These are phyloP conservation scores for Luperina testacea DNA, from an alignment of 2,888 invertebrate genomes.

Conservation along the genomic window DNA sequence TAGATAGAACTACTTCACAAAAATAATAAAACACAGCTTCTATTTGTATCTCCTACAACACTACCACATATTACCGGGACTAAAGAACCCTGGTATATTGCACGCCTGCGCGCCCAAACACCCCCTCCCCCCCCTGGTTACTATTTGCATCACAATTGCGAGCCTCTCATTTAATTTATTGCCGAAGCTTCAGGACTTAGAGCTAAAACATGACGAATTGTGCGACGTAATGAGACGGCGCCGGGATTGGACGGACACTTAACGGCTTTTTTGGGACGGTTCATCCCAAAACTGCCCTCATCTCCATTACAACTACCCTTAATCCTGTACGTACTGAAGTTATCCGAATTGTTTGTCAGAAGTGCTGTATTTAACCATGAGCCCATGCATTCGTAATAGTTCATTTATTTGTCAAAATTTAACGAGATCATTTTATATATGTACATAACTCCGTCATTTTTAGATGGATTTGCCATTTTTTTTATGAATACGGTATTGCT, in stretches of 20 bases:
- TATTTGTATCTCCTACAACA: neutral
- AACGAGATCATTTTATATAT: too few relatives aligned
- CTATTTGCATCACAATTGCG: conserved; percentile 62
- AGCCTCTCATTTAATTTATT: conserved; percentile 54
- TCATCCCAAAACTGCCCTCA: neutral
- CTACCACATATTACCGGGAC: neutral
- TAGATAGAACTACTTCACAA: neutral
- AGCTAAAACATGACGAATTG: conserved; percentile 15
- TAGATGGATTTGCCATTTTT: too few relatives aligned
- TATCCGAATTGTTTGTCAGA: neutral
- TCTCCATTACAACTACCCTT: neutral
- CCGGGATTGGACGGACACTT: neutral
- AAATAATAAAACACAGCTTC: neutral
- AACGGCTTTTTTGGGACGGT: neutral
- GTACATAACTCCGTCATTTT: too few relatives aligned
- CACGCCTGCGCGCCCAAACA: neutral
- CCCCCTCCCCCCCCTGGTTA: neutral
- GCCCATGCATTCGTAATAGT: neutral
- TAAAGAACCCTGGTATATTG: conserved; percentile 4
- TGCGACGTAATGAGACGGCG: conserved; percentile 10
- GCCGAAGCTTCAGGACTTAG: conserved; percentile 37
- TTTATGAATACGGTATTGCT: too few relatives aligned
- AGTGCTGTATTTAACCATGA: too few relatives aligned
- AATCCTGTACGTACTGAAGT: neutral
- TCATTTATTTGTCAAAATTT: neutral